Conservation (phyloP, 2,797 vertebrate species). For the Gila robusta region DNA sequence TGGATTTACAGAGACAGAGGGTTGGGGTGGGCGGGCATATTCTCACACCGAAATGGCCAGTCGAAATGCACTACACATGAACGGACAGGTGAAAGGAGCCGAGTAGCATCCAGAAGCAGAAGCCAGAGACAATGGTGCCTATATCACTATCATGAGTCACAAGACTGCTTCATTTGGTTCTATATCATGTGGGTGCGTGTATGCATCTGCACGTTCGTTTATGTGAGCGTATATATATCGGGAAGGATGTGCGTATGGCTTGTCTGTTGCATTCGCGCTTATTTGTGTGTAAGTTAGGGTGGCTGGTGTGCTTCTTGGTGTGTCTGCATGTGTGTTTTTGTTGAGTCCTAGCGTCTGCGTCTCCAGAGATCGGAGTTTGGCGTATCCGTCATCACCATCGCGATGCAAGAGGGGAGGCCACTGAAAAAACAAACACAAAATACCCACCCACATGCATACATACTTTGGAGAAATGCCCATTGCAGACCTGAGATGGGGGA, state of each 20-base stretch:
- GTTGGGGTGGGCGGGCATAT: constrained; percentile 21
- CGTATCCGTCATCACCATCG: constrained; percentile 69
- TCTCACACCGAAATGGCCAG: constrained; percentile 47
- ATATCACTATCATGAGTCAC: constrained; percentile 42
- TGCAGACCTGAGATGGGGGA: constrained; percentile 54
- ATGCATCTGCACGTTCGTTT: constrained; percentile 27
- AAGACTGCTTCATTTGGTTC: constrained; percentile 61
- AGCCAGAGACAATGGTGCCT: constrained; percentile 57
- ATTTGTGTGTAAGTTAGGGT: constrained; percentile 55
- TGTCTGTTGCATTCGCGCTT: constrained; percentile 65
- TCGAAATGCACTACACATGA: constrained; percentile 42
- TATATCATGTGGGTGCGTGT: constrained; percentile 53
- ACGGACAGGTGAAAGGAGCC: constrained; percentile 52
- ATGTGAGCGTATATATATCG: constrained; percentile 29
- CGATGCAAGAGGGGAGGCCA: constrained; percentile 51
- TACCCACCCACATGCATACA: constrained; percentile 39
- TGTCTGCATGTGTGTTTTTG: constrained; percentile 66
- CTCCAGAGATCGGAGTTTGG: constrained; percentile 65
- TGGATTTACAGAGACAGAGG: constrained; percentile 32
- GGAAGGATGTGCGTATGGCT: constrained; percentile 48
- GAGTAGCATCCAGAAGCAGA: constrained; percentile 56
- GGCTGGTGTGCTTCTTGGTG: constrained; percentile 65
- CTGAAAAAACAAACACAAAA: constrained; percentile 74
- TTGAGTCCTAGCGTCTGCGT: constrained; percentile 62
- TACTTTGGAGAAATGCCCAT: constrained; percentile 67